Evolutionary conservation across 2,797 vertebrate species (phyloP).

Genomic region (Numenius phaeopus): DNA sequence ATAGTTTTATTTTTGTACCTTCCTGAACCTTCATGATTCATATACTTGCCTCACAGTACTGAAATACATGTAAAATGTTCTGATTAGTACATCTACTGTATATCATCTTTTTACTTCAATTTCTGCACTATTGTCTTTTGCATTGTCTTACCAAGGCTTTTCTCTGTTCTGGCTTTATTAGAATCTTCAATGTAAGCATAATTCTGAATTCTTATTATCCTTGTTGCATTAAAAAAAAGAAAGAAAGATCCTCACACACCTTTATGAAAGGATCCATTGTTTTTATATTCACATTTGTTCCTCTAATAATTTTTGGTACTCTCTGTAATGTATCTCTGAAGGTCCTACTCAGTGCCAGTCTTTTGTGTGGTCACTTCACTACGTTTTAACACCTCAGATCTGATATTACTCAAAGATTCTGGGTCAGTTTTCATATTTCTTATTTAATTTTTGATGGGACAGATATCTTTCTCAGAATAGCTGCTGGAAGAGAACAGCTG

Average conservation of each 20-base stretch:
- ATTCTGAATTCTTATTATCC: slow-evolving; percentile 11
- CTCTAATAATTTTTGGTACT: neutral
- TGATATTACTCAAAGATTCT: neutral
- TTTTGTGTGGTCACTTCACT: neutral
- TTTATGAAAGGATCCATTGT: neutral
- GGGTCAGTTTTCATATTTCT: neutral
- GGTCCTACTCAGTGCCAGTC: neutral
- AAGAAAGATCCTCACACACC: neutral
- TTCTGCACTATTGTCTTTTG: neutral
- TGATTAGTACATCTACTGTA: neutral
- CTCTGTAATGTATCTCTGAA: neutral
- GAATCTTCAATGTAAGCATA: neutral
- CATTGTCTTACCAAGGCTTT: neutral
- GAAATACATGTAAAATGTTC: slow-evolving; percentile 9
- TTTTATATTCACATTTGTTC: neutral
- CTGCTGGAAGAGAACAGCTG: neutral
- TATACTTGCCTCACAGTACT: neutral
- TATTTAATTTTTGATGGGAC: neutral
- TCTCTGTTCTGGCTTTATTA: neutral
- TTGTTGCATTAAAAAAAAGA: neutral
- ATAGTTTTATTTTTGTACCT: neutral
- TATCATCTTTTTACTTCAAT: neutral
- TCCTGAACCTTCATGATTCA: neutral
- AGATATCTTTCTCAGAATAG: neutral
- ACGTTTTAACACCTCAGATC: neutral